Evolutionary conservation across 2,113 vertebrate genomes (phyloP).

Genomic region (Oceanites oceanicus): DNA sequence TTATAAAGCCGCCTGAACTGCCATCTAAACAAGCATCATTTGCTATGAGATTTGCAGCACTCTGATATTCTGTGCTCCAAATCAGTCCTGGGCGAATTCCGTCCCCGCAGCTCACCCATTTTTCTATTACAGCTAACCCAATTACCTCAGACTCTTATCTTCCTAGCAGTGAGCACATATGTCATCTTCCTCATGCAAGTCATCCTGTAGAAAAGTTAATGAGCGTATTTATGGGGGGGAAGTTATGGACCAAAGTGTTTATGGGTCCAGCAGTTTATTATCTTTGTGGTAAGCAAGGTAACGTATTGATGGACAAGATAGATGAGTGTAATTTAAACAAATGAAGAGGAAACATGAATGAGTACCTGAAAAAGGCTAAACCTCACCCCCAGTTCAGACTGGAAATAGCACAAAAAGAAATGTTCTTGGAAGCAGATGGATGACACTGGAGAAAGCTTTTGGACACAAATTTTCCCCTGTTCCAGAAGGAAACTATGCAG

Average conservation of each 20-base stretch:
- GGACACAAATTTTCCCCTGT: not conserved
- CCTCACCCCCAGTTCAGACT: not conserved
- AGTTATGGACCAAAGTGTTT: not conserved
- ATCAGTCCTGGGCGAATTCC: not conserved
- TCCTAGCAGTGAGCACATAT: not conserved
- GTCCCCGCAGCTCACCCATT: slow-evolving; percentile 16
- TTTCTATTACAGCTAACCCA: slow-evolving; percentile 53
- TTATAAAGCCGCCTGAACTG: not conserved
- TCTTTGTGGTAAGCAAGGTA: not conserved
- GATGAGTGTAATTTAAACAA: not conserved
- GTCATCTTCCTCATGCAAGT: not conserved
- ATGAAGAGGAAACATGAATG: not conserved
- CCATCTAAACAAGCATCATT: not conserved
- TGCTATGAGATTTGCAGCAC: not conserved
- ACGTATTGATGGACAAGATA: not conserved
- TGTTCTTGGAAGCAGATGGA: not conserved
- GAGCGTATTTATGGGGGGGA: not conserved
- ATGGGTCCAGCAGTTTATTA: not conserved
- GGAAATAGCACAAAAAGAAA: not conserved
- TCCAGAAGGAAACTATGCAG: not conserved
- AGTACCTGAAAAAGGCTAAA: not conserved
- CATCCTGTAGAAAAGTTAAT: not conserved
- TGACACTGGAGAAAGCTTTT: not conserved
- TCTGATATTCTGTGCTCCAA: not conserved
- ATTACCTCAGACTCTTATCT: slow-evolving; percentile 33